Evolutionary conservation across 2,797 vertebrate genomes (phyloP).

Genomic region (Cygnus olor): DNA sequence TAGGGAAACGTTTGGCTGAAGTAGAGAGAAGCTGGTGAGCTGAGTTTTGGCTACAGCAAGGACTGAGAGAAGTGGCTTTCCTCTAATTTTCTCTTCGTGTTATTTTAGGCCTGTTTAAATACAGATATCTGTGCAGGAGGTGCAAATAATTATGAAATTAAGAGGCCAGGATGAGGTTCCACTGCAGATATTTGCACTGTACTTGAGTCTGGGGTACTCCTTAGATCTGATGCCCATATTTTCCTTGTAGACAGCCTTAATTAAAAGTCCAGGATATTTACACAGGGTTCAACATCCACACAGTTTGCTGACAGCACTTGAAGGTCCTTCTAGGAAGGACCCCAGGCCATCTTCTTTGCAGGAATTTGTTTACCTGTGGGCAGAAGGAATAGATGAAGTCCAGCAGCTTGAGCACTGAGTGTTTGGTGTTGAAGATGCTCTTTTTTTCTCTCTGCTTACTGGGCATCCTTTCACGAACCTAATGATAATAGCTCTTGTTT

Average conservation of each 20-base stretch:
- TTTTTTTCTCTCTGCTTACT: background rate
- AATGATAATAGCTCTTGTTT: background rate
- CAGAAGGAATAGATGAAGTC: background rate
- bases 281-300: background rate
- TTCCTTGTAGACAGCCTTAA: background rate
- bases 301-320: background rate
- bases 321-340: background rate
- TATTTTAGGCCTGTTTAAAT: background rate
- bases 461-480: background rate
- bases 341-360: background rate
- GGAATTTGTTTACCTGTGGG: background rate
- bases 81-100: background rate
- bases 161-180: background rate
- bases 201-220: background rate
- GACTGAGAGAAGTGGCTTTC: background rate
- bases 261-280: background rate
- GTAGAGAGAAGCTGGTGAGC: background rate
- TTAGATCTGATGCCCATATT: background rate
- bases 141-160: background rate
- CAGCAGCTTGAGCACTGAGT: background rate
- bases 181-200: background rate
- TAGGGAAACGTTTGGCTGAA: background rate
- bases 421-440: background rate
- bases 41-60: background rate
- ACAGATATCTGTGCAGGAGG: background rate